Conservation (phyloP, 2,113 vertebrate genomes). For the Leucopsar rothschildi region DNA sequence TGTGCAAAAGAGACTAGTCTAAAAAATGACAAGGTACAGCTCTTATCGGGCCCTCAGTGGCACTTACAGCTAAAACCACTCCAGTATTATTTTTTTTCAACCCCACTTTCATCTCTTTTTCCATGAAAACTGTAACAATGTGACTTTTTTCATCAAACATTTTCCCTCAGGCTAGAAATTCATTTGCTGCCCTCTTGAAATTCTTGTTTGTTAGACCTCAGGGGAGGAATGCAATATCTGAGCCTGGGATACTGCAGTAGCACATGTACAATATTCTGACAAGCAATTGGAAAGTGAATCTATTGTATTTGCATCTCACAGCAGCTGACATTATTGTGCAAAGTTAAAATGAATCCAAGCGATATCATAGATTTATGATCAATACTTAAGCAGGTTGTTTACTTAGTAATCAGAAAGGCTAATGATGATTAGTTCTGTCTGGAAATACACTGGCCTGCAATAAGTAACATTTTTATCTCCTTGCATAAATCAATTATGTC, state of each 20-base stretch:
- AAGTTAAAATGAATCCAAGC: background rate
- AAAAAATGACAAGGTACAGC: background rate
- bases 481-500: background rate
- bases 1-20: background rate
- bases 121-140: background rate
- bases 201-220: background rate
- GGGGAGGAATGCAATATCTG: constrained; percentile 1
- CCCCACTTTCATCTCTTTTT: constrained; percentile 1
- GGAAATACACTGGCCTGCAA: background rate
- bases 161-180: constrained; percentile 43
- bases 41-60: background rate
- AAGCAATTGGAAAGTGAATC: background rate
- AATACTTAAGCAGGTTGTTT: background rate
- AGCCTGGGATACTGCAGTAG: background rate
- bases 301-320: background rate
- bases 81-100: background rate
- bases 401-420: background rate
- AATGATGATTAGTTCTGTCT: background rate
- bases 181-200: constrained; percentile 46
- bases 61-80: background rate
- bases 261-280: background rate
- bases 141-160: background rate
- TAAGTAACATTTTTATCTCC: background rate
- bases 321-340: background rate
- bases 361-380: background rate